Evolutionary conservation across 2,888 invertebrate genomes (phyloP).

Genomic region (Hetaerina titia): DNA sequence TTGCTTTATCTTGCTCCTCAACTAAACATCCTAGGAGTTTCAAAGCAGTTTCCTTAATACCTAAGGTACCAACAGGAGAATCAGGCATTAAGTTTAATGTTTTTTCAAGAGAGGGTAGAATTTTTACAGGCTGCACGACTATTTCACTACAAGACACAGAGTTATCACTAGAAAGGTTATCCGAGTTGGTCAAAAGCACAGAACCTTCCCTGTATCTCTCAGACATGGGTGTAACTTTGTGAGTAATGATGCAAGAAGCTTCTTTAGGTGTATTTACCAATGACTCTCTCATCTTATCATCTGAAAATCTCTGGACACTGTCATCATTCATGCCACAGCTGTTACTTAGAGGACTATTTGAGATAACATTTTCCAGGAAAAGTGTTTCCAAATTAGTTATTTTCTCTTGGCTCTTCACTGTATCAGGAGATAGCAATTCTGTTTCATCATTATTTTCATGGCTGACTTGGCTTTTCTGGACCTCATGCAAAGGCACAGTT

Average conservation of each 20-base stretch:
- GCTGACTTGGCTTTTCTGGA: not conserved
- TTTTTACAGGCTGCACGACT: not conserved
- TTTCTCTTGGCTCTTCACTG: not conserved
- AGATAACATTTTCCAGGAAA: not conserved
- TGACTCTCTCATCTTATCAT: not conserved
- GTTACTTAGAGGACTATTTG: not conserved
- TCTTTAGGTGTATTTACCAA: not conserved
- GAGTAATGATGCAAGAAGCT: not conserved
- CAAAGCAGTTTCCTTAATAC: conserved; percentile 32
- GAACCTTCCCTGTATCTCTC: not conserved
- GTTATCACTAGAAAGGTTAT: not conserved
- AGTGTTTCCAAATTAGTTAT: not conserved
- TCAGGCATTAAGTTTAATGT: not conserved
- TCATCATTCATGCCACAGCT: not conserved
- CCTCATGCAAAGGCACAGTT: not conserved
- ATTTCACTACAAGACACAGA: not conserved
- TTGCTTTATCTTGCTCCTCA: conserved; percentile 83
- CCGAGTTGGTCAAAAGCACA: not conserved
- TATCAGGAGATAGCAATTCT: not conserved
- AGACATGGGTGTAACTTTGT: not conserved
- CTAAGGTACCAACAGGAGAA: not conserved
- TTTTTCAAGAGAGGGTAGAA: not conserved
- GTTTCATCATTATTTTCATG: not conserved
- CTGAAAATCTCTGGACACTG: not conserved
- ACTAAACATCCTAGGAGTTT: not conserved